Conservation (phyloP, 2,888 invertebrate species). For the Elgonia sp. region DNA sequence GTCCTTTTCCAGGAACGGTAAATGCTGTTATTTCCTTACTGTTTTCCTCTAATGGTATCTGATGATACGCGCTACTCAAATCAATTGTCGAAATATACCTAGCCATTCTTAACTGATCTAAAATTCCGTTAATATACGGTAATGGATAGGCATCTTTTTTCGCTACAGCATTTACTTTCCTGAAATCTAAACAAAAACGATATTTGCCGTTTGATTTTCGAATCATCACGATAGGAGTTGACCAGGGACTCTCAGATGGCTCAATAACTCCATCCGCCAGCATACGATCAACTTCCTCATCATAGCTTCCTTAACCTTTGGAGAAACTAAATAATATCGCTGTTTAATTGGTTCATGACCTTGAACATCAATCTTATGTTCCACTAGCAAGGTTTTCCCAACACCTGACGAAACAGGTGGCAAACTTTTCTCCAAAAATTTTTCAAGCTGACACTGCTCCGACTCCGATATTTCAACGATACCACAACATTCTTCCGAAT, state of each 20-base stretch:
- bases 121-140: constrained; percentile 46
- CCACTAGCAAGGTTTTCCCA: constrained; percentile 27
- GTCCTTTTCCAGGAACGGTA: constrained; percentile 42
- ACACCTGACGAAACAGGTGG: not conserved
- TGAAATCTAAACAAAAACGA: constrained; percentile 53
- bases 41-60: constrained; percentile 38
- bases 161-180: constrained; percentile 38
- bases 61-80: constrained; percentile 47
- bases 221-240: constrained; percentile 50
- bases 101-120: constrained; percentile 34
- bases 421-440: constrained; percentile 26
- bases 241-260: constrained; percentile 50
- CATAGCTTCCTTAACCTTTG: constrained; percentile 41
- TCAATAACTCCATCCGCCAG: constrained; percentile 4
- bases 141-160: constrained; percentile 53
- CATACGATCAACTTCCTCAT: constrained; percentile 22
- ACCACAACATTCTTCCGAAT: constrained; percentile 14
- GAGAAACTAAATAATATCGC: constrained; percentile 31
- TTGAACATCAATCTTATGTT: constrained; percentile 33
- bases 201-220: constrained; percentile 36
- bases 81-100: constrained; percentile 35
- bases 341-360: constrained; percentile 20
- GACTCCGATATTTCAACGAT: constrained; percentile 20
- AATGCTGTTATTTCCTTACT: constrained; percentile 52
- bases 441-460: not conserved